Evolutionary conservation across 2,113 vertebrate genomes (phyloP).

Genomic region (Strix uralensis): DNA sequence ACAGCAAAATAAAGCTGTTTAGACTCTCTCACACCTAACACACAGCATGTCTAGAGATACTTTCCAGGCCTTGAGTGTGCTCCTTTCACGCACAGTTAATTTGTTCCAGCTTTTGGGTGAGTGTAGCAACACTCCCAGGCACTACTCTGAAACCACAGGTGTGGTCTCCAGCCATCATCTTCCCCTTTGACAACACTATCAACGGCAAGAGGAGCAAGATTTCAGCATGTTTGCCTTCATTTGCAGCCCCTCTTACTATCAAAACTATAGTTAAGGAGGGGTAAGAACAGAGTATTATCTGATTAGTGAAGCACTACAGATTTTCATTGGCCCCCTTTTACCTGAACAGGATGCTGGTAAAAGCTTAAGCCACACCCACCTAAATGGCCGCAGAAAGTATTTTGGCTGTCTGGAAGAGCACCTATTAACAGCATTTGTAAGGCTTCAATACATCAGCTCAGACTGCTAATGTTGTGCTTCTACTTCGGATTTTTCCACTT

Average conservation of each 20-base stretch:
- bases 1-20: not conserved
- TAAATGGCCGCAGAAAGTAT: not conserved
- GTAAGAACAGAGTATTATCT: not conserved
- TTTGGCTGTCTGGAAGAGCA: not conserved
- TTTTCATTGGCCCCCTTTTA: not conserved
- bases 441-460: not conserved
- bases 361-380: not conserved
- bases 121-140: not conserved
- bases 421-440: not conserved
- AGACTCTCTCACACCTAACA: not conserved
- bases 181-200: not conserved
- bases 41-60: fast-evolving
- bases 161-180: not conserved
- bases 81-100: not conserved
- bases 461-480: not conserved
- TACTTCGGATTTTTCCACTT: not conserved
- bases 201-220: not conserved
- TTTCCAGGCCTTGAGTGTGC: not conserved
- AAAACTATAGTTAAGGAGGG: not conserved
- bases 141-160: fast-evolving
- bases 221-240: not conserved
- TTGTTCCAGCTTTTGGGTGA: not conserved
- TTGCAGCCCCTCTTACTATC: not conserved
- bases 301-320: not conserved
- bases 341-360: not conserved